phyloP scores from a whole-genome alignment of 2,888 invertebrate genomes.

The Lasioglossum pauxillum region DNA sequence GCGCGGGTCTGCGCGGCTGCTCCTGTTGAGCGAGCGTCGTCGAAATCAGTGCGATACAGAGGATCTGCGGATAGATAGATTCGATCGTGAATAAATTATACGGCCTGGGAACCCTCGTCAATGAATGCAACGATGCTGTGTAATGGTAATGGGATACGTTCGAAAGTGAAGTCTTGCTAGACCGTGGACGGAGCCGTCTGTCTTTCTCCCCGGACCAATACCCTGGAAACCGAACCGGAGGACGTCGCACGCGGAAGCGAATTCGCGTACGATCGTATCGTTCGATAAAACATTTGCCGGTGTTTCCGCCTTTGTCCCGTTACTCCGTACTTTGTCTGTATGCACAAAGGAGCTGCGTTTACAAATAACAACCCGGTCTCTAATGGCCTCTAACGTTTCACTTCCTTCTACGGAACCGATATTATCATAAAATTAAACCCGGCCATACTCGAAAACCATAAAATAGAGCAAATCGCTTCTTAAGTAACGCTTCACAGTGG shows the following conservation, averaged over 20 bases:
- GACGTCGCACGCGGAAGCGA: constrained; percentile 35
- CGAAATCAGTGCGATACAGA: constrained; percentile 71
- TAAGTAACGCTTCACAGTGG: neutral
- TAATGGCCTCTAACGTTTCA: constrained; percentile 26
- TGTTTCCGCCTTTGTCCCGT: constrained; percentile 35
- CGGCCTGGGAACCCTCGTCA: constrained; percentile 18
- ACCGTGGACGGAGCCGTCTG: neutral
- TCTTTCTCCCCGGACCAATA: constrained; percentile 15
- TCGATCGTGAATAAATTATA: constrained; percentile 25
- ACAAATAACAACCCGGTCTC: neutral
- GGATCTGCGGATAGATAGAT: constrained; percentile 66
- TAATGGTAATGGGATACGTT: constrained; percentile 52
- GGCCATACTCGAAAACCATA: neutral
- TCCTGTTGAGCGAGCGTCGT: constrained; percentile 58
- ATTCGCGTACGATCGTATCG: constrained; percentile 35
- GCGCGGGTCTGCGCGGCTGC: constrained; percentile 61
- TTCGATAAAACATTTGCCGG: constrained; percentile 33
- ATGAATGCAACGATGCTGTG: constrained; percentile 42
- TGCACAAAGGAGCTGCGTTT: neutral
- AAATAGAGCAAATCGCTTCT: neutral
- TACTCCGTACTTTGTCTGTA: constrained; percentile 15
- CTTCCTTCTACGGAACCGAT: constrained; percentile 27
- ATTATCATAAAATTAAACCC: constrained; percentile 31
- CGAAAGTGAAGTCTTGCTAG: constrained; percentile 51
- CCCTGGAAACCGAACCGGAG: constrained; percentile 14